Conservation (phyloP, 2,888 invertebrate species). For the Dorcus parallelipipedus region DNA sequence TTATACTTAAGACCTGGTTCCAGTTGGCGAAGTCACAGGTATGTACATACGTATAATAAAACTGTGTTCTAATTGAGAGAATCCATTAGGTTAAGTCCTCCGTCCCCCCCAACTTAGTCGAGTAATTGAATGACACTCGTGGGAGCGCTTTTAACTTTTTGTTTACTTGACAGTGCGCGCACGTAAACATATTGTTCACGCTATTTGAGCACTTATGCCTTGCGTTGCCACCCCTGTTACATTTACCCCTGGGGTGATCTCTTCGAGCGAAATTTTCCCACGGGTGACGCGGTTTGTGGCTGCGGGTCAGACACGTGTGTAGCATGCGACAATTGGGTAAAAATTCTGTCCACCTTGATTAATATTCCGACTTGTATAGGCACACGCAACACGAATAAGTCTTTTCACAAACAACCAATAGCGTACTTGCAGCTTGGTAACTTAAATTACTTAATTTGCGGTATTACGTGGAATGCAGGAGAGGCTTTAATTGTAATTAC, state of each 20-base stretch:
- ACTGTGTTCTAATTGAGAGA: no score
- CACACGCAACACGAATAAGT: no score
- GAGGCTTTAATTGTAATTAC: no score
- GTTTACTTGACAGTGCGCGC: conserved; percentile 7
- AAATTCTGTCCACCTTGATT: no score
- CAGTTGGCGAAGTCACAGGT: conserved; percentile 89
- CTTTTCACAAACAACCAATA: no score
- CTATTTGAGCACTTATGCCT: conserved; percentile 25
- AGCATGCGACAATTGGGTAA: conserved; percentile 9
- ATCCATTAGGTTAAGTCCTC: background rate
- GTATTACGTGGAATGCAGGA: no score
- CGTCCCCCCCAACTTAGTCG: no score
- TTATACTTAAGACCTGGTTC: conserved; percentile 94
- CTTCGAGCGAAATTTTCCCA: conserved; percentile 25
- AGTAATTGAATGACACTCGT: background rate
- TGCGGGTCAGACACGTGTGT: conserved; percentile 15
- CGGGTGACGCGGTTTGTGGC: conserved; percentile 16
- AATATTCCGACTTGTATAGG: no score
- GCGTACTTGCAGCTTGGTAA: no score
- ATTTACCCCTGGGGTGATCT: no score
- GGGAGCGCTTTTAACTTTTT: conserved; percentile 14
- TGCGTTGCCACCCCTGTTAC: no score
- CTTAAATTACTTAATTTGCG: no score
- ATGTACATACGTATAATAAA: conserved; percentile 22
- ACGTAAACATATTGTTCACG: conserved; percentile 21